Evolutionary conservation across 2,797 vertebrate species (phyloP), one percentile per base, ranked within the genome.

Genomic region (Crocodylus rhombifer): DNA sequence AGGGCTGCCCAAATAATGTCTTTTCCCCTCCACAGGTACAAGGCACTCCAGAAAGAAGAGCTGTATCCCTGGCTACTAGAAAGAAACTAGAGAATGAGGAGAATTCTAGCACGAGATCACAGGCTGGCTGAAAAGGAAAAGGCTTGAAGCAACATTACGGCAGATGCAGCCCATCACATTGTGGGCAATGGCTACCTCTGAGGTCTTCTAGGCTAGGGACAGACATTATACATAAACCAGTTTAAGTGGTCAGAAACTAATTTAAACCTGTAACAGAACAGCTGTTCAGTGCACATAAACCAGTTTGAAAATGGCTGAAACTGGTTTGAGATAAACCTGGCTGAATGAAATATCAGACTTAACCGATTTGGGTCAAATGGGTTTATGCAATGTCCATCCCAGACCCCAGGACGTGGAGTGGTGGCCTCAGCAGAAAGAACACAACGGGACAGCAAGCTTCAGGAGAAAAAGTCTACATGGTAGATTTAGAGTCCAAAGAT

Each of bases 41-140:
- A 88, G 80, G 5, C 21, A 26, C 62, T 90, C 79, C 56, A 55
- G 61, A 55, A 80, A 30, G 7, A n/a, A 86, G 77, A 93, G 42
- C 16, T 64, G 80, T 89, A 94, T 69, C 36, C 60, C n/a, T 87
- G 57, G 75, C 80, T 84, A 94, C 28, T 0, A 0, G 5, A 17
- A 18, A 1, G 55, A 85, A 88, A 91, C n/a, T 26, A 23, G 92
- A 92, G 63, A 95, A 71, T 25, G 91, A 94, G 0, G 36, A 33
- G 26, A n/a, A 55, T 90, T 89, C 86, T 80, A 94, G 91, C 74
- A 42, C 3, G 76, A 55, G 33, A 20, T 62, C 82, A 36, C 63
- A 90, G 80, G 61, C 75, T 51, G 93, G 90, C 0, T 0, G 92
- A 89, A 28, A 91, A 71, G 14, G 42, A n/a, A 85, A 73, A 51